Base-by-base conservation (phyloP, 2,113 vertebrate species). In the Picathartes gymnocephalus region DNA sequence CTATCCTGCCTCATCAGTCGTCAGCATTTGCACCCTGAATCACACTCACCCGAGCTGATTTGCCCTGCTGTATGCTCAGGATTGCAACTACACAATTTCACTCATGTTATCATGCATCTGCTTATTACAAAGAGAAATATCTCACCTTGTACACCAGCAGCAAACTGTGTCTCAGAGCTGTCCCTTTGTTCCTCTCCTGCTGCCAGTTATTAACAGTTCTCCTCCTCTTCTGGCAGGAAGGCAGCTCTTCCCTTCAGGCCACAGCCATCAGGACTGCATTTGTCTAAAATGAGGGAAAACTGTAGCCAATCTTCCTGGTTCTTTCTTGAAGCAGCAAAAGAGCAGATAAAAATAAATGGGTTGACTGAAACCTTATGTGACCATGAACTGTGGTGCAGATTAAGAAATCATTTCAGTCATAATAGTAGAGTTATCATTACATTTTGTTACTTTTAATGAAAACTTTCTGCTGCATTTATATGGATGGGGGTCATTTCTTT, bases 201-300 rank as follows among this genome's bases (percentile, higher is more conserved):
- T 3, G 1, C 18, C 53, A 82, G 61, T 60, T 60, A 56, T 51
- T 61, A 64, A 76, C 11, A 42, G 56, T 27, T 42, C 7, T 86
- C 15, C 28, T 88, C 14, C 33, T 64, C 35, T 78, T 58, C 42
- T 51, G 65, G 16, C 11, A 5, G 14, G 50, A 85, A 60, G 47
- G 56, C n/a, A 50, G 69, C 35, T 89, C 51, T 86, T 73, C 68
- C 30, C 60, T 70, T 64, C 68, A 91, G 84, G 70, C 45, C 54
- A 73, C n/a, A 64, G 56, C 51, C 47, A 68, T 81, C 51, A 57
- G 57, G 51, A 48, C 28, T 84, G 35, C 20, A 31, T 74, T 69
- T 65, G 73, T 28, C 69, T 91, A 65, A 81, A 92, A 68, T 51
- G 88, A 89, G 31, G 79, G 45, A 89, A 92, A 74, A 79, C 65